Percentiles rank a stretch among this genome's conserved stretches.
Evolutionary conservation across 2,797 vertebrate genomes (phyloP).

Genomic region (Lacerta bilineata): DNA sequence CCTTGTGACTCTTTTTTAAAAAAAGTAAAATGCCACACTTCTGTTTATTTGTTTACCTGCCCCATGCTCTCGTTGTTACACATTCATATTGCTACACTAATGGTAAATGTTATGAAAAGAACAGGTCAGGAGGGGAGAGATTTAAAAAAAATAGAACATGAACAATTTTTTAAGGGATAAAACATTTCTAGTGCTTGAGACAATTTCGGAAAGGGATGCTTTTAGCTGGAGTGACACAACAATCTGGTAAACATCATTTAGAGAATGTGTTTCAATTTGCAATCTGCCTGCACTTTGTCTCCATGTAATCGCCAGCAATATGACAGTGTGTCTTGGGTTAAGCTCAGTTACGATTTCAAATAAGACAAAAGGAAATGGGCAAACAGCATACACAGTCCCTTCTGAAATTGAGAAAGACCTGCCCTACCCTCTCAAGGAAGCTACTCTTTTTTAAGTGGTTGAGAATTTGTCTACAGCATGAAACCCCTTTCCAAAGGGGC

Average conservation of each 20-base stretch:
- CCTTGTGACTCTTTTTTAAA: neutral
- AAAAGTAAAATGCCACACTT: neutral
- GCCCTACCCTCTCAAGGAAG: neutral
- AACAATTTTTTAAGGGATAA: neutral
- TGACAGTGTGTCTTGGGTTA: neutral
- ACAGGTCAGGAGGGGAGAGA: too few species aligned
- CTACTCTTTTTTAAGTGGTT: neutral
- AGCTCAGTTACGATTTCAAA: constrained; percentile 19
- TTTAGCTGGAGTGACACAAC: constrained; percentile 30
- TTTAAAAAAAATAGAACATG: neutral
- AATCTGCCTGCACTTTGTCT: constrained; percentile 13
- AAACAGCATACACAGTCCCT: neutral
- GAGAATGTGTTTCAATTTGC: constrained; percentile 19
- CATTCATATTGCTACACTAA: neutral
- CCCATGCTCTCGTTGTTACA: neutral
- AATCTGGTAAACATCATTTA: constrained; percentile 36
- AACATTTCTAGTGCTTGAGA: neutral
- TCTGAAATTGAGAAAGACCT: neutral
- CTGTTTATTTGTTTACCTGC: neutral
- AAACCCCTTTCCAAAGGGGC: neutral
- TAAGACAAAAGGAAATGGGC: neutral
- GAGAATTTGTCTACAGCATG: neutral
- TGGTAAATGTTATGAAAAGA: constrained; percentile 4
- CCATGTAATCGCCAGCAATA: constrained; percentile 10
- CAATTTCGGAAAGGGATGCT: constrained; percentile 20